Evolutionary conservation across 2,113 vertebrate genomes (phyloP).

Genomic region (Notarius quadriscutis): DNA sequence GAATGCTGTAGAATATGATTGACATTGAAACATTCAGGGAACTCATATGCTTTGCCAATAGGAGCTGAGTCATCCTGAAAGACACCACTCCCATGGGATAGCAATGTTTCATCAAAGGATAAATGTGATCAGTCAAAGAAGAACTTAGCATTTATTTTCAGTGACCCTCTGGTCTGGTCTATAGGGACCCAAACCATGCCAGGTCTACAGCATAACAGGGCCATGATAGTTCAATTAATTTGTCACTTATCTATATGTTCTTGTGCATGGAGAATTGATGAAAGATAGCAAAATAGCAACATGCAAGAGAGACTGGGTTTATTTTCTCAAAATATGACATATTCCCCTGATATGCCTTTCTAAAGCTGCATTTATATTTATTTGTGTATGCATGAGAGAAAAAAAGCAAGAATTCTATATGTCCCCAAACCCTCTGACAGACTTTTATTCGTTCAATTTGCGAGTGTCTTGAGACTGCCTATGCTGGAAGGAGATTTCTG

Average conservation of each 20-base stretch:
- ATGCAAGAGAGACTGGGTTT: not conserved
- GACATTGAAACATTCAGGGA: not conserved
- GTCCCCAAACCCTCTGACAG: not conserved
- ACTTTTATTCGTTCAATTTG: constrained; percentile 13
- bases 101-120: not conserved
- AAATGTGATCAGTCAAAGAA: too few species aligned
- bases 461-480: not conserved
- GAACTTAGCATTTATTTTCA: not conserved
- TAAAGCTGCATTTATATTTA: not conserved
- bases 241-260: not conserved
- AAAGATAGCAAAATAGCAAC: not conserved
- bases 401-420: not conserved
- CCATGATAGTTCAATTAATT: not conserved
- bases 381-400: not conserved
- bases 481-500: constrained; percentile 1
- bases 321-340: not conserved
- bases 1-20: not conserved
- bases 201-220: not conserved
- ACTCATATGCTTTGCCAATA: not conserved
- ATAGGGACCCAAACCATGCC: not conserved
- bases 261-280: not conserved
- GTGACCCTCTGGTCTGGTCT: not conserved
- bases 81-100: not conserved
- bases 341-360: not conserved
- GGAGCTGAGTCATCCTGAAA: too few species aligned